Evolutionary conservation across 1,140 invertebrate genomes (phyloP), one percentile per base, ranked within the genome.

Genomic region (Neocloeon triangulifer): DNA sequence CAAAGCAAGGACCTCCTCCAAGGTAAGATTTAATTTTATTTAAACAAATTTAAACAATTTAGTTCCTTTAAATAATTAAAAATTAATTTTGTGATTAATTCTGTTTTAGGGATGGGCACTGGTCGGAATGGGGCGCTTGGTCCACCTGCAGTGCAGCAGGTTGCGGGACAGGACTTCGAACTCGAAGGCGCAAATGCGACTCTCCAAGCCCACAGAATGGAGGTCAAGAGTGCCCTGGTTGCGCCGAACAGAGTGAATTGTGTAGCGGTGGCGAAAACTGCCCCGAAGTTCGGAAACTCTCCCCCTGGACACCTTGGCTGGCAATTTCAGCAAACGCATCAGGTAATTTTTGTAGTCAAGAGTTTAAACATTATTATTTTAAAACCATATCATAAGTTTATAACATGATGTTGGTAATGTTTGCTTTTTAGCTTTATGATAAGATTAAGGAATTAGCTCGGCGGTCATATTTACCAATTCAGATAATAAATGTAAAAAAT

Each of bases 301-400:
- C 69, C 1, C 47, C 61, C 2, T 84, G 78, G 77, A 79, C 78
- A 0, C 69, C 69, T 0, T 86, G 80, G 78, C 47, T 78, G n/a
- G 37, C 43, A 30, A 43, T 39, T 8, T 17, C 35, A 37, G n/a
- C 46, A 28, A 47, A 52, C 42, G 53, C 48, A 20, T 57, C 56
- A 32, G 47, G 42, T 7, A 56, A 32, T 8, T n/a, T 25, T n/a
- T n/a, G n/a, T n/a, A n/a, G n/a, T n/a, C n/a, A n/a, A n/a, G n/a
- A n/a, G n/a, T n/a, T n/a, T n/a, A n/a, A n/a, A n/a, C n/a, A n/a
- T n/a, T n/a, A n/a, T n/a, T n/a, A n/a, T n/a, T n/a, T n/a, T n/a
- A n/a, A n/a, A n/a, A n/a, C n/a, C n/a, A n/a, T n/a, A n/a, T n/a
- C n/a, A n/a, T n/a, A n/a, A n/a, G n/a, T n/a, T n/a, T n/a, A n/a